phyloP scores from a whole-genome alignment of 2,888 invertebrate species.

The Platypus cylindrus region DNA sequence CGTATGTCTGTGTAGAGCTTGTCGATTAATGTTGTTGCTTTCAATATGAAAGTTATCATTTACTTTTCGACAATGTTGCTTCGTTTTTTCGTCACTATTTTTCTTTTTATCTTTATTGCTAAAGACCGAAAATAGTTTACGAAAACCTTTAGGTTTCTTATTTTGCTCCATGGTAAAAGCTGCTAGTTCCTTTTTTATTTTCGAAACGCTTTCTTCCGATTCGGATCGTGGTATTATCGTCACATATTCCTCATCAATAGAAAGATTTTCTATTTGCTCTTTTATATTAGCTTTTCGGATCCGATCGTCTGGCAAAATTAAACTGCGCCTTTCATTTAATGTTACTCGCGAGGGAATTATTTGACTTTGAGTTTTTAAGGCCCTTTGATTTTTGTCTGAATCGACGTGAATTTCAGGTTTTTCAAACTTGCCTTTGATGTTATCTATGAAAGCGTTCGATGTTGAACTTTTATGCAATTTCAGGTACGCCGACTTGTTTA shows the following conservation, averaged over 20 bases:
- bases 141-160: conserved; percentile 31
- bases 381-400: conserved; percentile 15
- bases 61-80: conserved; percentile 18
- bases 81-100: conserved; percentile 30
- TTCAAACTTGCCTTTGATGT: conserved; percentile 22
- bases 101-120: conserved; percentile 34
- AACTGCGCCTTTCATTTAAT: no score
- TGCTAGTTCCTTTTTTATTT: conserved; percentile 26
- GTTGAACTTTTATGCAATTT: conserved; percentile 22
- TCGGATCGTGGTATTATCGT: conserved; percentile 23
- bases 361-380: conserved; percentile 15
- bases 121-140: conserved; percentile 28
- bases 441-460: conserved; percentile 16
- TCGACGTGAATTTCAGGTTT: conserved; percentile 1
- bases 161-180: conserved; percentile 27
- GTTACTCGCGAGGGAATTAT: no score
- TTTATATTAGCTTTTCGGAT: no score
- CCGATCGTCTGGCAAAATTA: no score
- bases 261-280: conserved; percentile 12
- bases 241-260: conserved; percentile 19
- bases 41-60: conserved; percentile 31
- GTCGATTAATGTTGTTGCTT: conserved; percentile 25
- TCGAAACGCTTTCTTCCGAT: conserved; percentile 28
- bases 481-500: conserved; percentile 22
- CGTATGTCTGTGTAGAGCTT: conserved; percentile 25